These are phyloP conservation scores for Drosophila setosimentum DNA, from an alignment of 2,888 invertebrate genomes.

Conservation along the genomic window DNA sequence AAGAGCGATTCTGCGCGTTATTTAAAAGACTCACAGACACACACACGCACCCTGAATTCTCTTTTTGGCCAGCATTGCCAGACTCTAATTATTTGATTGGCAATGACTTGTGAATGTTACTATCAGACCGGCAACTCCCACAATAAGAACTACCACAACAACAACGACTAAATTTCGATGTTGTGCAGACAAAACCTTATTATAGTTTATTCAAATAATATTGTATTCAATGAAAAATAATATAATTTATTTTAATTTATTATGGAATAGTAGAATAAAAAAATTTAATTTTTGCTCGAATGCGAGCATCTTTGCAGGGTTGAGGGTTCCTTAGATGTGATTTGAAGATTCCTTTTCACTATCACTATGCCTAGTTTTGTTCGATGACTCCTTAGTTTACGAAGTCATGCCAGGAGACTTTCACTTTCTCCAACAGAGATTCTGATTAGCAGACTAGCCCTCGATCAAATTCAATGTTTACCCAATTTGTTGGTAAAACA, in stretches of 20 bases:
- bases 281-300: not conserved
- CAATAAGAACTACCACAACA: constrained; percentile 14
- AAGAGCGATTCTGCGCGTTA: constrained; percentile 72
- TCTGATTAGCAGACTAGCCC: not conserved
- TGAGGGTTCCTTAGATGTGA: not conserved
- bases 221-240: not conserved
- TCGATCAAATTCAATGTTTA: not conserved
- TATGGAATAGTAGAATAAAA: not conserved
- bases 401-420: not conserved
- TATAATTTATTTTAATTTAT: not conserved
- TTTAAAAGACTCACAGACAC: constrained; percentile 43
- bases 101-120: constrained; percentile 64
- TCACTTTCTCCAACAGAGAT: not conserved
- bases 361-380: not conserved
- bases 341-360: not conserved
- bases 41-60: constrained; percentile 30
- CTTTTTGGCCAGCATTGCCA: constrained; percentile 61
- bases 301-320: not conserved
- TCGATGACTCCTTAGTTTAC: not conserved
- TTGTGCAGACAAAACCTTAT: not conserved
- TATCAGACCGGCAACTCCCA: constrained; percentile 16
- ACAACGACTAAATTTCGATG: not conserved
- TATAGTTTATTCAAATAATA: not conserved
- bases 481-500: not conserved
- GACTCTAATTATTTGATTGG: constrained; percentile 73